Conservation (phyloP, 2,888 invertebrate genomes). For the Pyrocoelia pectoralis region DNA sequence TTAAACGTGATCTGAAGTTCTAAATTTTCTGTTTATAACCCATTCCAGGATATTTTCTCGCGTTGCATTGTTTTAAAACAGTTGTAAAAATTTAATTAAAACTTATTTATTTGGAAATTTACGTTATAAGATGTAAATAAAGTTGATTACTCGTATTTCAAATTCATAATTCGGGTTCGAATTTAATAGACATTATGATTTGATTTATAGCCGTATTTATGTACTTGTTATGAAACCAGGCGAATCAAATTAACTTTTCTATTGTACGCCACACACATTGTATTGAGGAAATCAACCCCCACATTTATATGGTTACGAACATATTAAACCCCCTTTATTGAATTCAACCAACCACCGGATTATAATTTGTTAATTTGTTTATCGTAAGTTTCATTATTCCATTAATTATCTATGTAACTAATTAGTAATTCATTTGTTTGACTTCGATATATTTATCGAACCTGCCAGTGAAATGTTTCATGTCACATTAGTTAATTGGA, state of each 20-base stretch:
- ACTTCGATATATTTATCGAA: no score
- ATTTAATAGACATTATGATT: conserved; percentile 48
- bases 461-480: no score
- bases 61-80: conserved; percentile 6
- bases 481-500: no score
- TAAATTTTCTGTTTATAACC: conserved; percentile 21
- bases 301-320: conserved; percentile 26
- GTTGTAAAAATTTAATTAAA: conserved; percentile 5
- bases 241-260: conserved; percentile 45
- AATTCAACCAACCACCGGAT: not conserved
- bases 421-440: no score
- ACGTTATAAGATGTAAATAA: not conserved
- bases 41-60: conserved; percentile 11
- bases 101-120: not conserved
- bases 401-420: not conserved
- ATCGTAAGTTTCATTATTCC: not conserved
- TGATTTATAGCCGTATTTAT: conserved; percentile 56
- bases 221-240: conserved; percentile 54
- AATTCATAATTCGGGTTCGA: not conserved
- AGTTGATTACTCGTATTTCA: not conserved
- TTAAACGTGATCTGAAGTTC: conserved; percentile 27
- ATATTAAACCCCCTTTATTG: conserved; percentile 26
- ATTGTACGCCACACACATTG: conserved; percentile 36
- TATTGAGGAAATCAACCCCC: conserved; percentile 29
- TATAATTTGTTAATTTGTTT: conserved; percentile 7